These are phyloP conservation scores for Orius insidiosus DNA, from an alignment of 1,140 invertebrate genomes.

Conservation along the genomic window DNA sequence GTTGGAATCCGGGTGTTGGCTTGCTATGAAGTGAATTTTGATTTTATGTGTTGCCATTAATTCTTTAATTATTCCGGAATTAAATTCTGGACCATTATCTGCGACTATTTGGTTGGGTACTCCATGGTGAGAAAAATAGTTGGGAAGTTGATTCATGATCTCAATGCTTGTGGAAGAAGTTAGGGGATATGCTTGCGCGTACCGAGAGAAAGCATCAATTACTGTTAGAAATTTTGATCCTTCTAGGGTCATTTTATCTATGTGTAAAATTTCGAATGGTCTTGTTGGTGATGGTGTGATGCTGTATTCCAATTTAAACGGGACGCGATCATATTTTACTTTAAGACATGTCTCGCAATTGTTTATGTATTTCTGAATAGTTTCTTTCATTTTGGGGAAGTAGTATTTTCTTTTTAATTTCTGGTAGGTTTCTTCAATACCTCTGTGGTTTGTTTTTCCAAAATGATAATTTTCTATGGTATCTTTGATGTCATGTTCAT, in stretches of 20 bases:
- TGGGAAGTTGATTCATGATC: neutral
- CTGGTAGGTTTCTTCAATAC: neutral
- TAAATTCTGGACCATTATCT: neutral
- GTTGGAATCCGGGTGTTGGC: slow-evolving; percentile 3
- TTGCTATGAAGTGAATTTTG: neutral
- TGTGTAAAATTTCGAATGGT: neutral
- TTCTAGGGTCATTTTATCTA: neutral
- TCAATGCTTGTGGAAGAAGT: neutral
- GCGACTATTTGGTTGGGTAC: neutral
- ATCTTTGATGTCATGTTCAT: neutral
- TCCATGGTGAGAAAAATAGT: neutral
- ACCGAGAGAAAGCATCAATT: neutral
- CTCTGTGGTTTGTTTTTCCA: neutral
- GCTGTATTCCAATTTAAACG: neutral
- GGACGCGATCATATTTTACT: neutral
- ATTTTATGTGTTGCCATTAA: neutral
- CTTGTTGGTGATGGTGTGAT: neutral
- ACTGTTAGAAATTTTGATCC: neutral
- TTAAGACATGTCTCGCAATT: neutral
- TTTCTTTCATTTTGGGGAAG: neutral
- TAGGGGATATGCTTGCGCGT: no score
- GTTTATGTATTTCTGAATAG: slow-evolving; percentile 1
- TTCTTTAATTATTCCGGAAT: neutral
- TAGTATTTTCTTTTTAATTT: neutral
- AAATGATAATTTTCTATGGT: neutral